These are phyloP conservation scores for Nezara viridula DNA, from an alignment of 2,888 invertebrate species.

Conservation along the genomic window DNA sequence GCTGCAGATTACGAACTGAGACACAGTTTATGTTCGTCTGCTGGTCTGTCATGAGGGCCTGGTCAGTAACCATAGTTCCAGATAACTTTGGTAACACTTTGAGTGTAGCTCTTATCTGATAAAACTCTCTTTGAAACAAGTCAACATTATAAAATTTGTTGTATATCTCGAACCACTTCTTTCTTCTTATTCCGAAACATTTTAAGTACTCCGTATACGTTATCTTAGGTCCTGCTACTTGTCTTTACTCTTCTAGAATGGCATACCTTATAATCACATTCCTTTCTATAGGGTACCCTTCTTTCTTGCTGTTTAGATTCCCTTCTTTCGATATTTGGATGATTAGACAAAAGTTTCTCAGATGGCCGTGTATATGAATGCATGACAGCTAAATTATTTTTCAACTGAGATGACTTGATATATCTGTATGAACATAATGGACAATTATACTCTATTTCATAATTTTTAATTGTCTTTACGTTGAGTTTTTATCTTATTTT, in stretches of 20 bases:
- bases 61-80: constrained; percentile 96
- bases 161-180: too few relatives aligned
- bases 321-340: background rate
- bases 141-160: constrained; percentile 99
- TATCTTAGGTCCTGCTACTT: too few relatives aligned
- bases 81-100: constrained; percentile 88
- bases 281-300: too few relatives aligned
- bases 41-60: constrained; percentile 71
- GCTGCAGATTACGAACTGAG: constrained; percentile 82
- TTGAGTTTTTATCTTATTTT: background rate
- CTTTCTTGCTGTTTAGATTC: background rate
- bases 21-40: constrained; percentile 75
- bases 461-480: background rate
- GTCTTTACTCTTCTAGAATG: too few relatives aligned
- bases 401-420: background rate
- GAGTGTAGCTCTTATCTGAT: constrained; percentile 90
- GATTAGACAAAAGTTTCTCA: background rate
- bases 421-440: background rate
- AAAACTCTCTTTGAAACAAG: constrained; percentile 96
- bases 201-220: too few relatives aligned
- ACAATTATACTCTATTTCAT: background rate
- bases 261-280: too few relatives aligned
- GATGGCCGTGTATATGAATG: background rate
- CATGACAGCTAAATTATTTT: background rate
- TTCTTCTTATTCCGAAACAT: too few relatives aligned